These are phyloP conservation scores for Melanotaenia maccullochi DNA, from an alignment of 2,797 vertebrate species.

Conservation along the genomic window DNA sequence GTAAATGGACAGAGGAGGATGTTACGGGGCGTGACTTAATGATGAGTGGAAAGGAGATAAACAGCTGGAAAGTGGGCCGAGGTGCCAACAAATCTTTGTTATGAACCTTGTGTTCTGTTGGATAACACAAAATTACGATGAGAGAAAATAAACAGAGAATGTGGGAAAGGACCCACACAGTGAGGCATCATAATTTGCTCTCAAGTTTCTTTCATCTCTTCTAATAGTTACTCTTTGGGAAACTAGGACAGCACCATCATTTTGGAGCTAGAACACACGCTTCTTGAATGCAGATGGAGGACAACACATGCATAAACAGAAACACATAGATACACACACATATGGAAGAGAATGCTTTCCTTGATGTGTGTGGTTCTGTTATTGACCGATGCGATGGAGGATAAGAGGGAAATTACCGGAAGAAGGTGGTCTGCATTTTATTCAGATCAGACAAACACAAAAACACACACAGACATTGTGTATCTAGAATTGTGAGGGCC, in stretches of 20 bases:
- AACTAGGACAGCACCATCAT: slow-evolving; percentile 48
- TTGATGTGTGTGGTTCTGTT: slow-evolving; percentile 49
- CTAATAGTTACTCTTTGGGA: slow-evolving; percentile 42
- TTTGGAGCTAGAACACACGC: slow-evolving; percentile 45
- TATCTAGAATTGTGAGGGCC: slow-evolving; percentile 13
- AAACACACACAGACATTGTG: not conserved
- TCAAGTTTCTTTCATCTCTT: slow-evolving; percentile 41
- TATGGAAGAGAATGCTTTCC: slow-evolving; percentile 32
- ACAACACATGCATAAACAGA: slow-evolving; percentile 6
- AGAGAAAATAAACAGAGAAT: slow-evolving; percentile 5
- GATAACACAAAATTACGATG: slow-evolving; percentile 16
- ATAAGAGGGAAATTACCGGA: slow-evolving; percentile 60
- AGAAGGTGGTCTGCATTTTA: slow-evolving; percentile 54
- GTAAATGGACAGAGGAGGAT: slow-evolving; percentile 39
- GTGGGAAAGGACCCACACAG: slow-evolving; percentile 1
- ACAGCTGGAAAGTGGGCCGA: slow-evolving; percentile 28
- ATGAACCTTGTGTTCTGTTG: slow-evolving; percentile 25
- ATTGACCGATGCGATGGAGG: slow-evolving; percentile 54
- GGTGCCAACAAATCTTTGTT: slow-evolving; percentile 16
- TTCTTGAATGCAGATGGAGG: slow-evolving; percentile 41
- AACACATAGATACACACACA: slow-evolving; percentile 24
- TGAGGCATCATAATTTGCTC: slow-evolving; percentile 40
- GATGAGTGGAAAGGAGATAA: slow-evolving; percentile 29
- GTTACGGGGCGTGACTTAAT: slow-evolving; percentile 43
- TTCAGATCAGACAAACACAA: slow-evolving; percentile 46